phyloP scores from a whole-genome alignment of 1,140 invertebrate genomes.

The Aculops lycopersici region DNA sequence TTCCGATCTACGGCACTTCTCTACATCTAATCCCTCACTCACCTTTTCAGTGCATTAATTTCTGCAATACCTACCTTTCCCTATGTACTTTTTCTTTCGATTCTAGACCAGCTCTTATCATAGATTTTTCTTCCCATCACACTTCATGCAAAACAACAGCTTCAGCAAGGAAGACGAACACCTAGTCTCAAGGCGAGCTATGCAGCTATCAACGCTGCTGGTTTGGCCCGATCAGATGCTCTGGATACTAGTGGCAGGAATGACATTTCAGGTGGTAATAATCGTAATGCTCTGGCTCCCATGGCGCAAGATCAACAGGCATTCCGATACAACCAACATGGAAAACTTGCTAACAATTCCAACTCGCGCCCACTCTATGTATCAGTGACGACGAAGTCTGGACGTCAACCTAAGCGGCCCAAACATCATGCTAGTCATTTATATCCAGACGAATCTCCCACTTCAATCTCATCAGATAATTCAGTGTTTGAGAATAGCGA shows the following conservation, averaged over 20 bases:
- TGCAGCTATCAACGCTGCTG: conserved; percentile 30
- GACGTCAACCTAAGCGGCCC: background rate
- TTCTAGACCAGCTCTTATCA: conserved; percentile 2
- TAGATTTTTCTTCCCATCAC: no score
- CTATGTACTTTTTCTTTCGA: conserved; percentile 4
- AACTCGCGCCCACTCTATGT: background rate
- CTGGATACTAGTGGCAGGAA: background rate
- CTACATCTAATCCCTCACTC: background rate
- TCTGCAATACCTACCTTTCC: background rate
- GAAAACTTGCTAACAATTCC: background rate
- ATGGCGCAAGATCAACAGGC: background rate
- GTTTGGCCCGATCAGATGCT: conserved; percentile 1
- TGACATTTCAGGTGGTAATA: no score
- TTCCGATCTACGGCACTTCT: no score
- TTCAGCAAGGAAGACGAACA: conserved; percentile 68
- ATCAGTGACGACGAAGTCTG: background rate
- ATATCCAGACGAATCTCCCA: background rate
- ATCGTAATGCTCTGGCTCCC: no score
- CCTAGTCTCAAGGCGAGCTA: conserved; percentile 77
- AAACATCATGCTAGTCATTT: background rate
- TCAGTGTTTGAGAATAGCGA: background rate
- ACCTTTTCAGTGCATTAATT: background rate
- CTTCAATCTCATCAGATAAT: background rate
- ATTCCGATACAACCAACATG: background rate
- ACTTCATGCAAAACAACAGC: no score